A percentile compares a stretch with the other conserved stretches of the same genome.
Conservation (phyloP, 2,888 invertebrate genomes). For the Hecatera dysodea region DNA sequence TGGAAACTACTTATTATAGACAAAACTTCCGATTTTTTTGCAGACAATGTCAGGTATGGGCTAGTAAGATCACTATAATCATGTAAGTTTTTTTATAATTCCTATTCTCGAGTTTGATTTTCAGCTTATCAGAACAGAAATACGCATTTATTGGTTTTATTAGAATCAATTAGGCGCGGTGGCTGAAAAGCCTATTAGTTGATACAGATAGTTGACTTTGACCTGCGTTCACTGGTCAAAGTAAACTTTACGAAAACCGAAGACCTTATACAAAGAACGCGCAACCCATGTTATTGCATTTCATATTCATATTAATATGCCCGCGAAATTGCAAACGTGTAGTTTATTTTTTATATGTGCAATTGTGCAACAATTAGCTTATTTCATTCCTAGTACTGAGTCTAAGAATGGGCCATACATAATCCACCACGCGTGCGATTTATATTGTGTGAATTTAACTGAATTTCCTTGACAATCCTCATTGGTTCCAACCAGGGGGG, state of each 20-base stretch:
- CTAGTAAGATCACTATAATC: not conserved
- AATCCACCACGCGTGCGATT: not conserved
- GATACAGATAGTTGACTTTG: too few species aligned
- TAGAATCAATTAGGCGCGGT: not conserved
- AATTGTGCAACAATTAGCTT: too few species aligned
- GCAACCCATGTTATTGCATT: not conserved
- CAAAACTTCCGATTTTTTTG: not conserved
- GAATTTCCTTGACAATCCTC: too few species aligned
- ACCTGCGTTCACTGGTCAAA: too few species aligned
- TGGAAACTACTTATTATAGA: not conserved
- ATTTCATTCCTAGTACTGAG: not conserved
- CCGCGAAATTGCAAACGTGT: not conserved
- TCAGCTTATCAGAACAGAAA: not conserved
- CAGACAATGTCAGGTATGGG: not conserved
- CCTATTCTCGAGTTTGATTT: not conserved
- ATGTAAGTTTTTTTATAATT: not conserved
- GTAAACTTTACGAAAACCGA: not conserved
- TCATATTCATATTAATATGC: not conserved
- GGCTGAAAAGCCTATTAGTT: not conserved
- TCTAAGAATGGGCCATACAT: not conserved
- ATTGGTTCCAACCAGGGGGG: too few species aligned
- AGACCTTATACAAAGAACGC: too few species aligned
- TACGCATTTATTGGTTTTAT: not conserved
- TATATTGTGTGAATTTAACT: too few species aligned
- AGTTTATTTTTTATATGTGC: not conserved